Conservation (phyloP, 2,888 invertebrate genomes). For the Lydus trimaculatus region DNA sequence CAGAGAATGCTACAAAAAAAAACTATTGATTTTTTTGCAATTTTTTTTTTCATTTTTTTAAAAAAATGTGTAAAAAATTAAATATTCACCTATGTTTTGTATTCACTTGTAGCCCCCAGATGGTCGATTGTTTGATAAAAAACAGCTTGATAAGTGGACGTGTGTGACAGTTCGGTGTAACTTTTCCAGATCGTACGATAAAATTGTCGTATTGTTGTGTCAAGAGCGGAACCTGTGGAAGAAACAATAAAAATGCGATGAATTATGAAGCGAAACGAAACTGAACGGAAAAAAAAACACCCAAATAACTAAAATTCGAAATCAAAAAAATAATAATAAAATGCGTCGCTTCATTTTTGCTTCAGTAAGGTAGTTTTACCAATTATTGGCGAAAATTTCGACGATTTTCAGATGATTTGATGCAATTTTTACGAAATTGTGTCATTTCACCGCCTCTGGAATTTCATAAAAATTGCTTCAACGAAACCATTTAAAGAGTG, state of each 20-base stretch:
- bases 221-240: not conserved
- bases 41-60: not conserved
- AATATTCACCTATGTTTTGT: not conserved
- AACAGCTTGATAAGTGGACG: not conserved
- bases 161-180: constrained; percentile 6
- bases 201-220: not conserved
- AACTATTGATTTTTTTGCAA: too few species aligned
- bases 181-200: constrained; percentile 5
- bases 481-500: not conserved
- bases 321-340: not conserved
- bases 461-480: not conserved
- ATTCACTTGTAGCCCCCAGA: not conserved
- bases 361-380: constrained; percentile 19
- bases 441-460: not conserved
- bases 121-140: not conserved
- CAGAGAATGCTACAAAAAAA: not conserved
- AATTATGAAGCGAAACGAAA: not conserved
- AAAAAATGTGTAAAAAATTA: too few species aligned
- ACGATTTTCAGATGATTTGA: too few species aligned
- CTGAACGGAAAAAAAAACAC: constrained; percentile 15
- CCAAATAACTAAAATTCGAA: not conserved
- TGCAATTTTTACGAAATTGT: constrained; percentile 10
- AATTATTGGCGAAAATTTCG: not conserved
- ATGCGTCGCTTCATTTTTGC: not conserved
- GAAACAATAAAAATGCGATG: not conserved